These are phyloP conservation scores for Rhinoderma darwinii DNA, from an alignment of 2,113 vertebrate species.

Conservation along the genomic window DNA sequence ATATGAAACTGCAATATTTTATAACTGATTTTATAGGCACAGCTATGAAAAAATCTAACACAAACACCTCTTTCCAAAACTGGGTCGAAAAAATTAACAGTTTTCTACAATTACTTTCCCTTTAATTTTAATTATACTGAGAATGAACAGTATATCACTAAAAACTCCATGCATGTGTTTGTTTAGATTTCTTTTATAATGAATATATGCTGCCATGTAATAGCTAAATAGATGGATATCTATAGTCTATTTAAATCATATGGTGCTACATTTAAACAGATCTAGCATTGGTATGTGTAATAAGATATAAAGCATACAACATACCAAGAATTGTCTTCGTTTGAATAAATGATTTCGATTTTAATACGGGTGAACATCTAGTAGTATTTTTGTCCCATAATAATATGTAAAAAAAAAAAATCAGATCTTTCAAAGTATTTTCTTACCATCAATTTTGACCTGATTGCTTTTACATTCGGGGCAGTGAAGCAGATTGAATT, in stretches of 20 bases:
- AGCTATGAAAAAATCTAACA: not conserved
- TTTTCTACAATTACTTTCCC: not conserved
- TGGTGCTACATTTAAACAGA: not conserved
- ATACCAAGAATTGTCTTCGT: not conserved
- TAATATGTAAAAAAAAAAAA: not conserved
- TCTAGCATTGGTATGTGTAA: not conserved
- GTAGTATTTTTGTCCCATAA: not conserved
- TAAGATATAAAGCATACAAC: not conserved
- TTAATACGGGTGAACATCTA: not conserved
- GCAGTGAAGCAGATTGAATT: constrained; percentile 66
- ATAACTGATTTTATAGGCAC: not conserved
- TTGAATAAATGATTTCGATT: not conserved
- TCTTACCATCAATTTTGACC: constrained; percentile 71
- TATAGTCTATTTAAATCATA: not conserved
- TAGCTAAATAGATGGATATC: no score
- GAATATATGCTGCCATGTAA: not conserved
- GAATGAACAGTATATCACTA: not conserved
- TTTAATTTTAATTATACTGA: not conserved
- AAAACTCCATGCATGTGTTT: no score
- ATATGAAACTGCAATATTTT: not conserved
- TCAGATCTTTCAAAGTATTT: constrained; percentile 22
- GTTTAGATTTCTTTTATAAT: not conserved
- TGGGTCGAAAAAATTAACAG: not conserved
- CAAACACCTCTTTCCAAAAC: not conserved
- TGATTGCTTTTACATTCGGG: constrained; percentile 65